These are phyloP conservation scores for Mylabris sibirica DNA, from an alignment of 2,888 invertebrate species.

Conservation along the genomic window DNA sequence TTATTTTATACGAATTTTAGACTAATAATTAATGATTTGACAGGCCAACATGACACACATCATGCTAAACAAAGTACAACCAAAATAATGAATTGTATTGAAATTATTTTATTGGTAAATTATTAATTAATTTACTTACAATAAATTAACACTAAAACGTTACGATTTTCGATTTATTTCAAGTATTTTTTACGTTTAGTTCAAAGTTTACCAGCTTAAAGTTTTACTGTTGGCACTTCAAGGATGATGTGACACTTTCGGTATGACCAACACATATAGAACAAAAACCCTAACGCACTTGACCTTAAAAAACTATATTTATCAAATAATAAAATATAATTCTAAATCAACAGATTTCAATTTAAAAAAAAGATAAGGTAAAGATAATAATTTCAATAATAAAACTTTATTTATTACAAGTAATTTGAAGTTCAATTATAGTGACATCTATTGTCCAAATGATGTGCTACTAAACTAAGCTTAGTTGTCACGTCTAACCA, in stretches of 20 bases:
- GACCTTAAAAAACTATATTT: neutral
- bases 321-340: neutral
- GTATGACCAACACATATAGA: slow-evolving; percentile 17
- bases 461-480: neutral
- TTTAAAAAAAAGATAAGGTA: neutral
- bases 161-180: slow-evolving; percentile 14
- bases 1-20: neutral
- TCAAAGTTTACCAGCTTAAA: slow-evolving; percentile 34
- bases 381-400: neutral
- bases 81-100: neutral
- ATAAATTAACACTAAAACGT: slow-evolving; percentile 16
- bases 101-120: neutral
- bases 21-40: neutral
- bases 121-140: slow-evolving; percentile 6
- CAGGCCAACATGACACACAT: neutral
- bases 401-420: neutral
- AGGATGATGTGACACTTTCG: slow-evolving; percentile 54
- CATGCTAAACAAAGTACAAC: neutral
- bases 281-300: slow-evolving; percentile 3
- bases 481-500: neutral
- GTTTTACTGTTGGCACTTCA: slow-evolving; percentile 48
- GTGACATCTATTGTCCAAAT: neutral
- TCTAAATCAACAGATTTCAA: neutral
- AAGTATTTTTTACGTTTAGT: slow-evolving; percentile 23
- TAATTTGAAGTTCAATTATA: neutral